These are phyloP conservation scores for Eidolon dupreanum DNA, from an alignment of 2,797 vertebrate species.

Conservation along the genomic window DNA sequence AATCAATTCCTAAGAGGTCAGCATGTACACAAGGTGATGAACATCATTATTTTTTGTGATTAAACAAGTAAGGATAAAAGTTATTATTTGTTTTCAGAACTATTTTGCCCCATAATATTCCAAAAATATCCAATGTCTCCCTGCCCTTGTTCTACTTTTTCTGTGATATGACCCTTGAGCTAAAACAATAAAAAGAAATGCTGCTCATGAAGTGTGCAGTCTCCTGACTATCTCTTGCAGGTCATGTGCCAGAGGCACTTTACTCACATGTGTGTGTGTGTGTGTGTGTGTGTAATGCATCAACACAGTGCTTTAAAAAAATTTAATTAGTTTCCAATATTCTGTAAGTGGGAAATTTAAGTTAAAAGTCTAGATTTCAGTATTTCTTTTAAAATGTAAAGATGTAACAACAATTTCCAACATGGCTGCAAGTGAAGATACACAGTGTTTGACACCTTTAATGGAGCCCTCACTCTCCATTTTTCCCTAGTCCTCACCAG, in stretches of 20 bases:
- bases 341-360: not conserved
- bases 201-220: not conserved
- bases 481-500: not conserved
- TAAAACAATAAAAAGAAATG: not conserved
- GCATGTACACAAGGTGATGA: not conserved
- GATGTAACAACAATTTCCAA: not conserved
- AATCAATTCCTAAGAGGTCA: not conserved
- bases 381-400: slow-evolving; percentile 23
- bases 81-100: not conserved
- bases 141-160: not conserved
- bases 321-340: not conserved
- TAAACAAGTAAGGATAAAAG: not conserved
- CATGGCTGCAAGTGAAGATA: not conserved
- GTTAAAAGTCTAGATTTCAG: not conserved
- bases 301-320: not conserved
- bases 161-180: not conserved
- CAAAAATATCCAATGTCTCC: not conserved
- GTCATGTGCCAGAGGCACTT: not conserved
- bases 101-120: not conserved
- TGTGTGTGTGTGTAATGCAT: not conserved
- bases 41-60: not conserved
- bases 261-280: not conserved
- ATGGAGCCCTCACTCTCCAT: not conserved
- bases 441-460: too few relatives aligned
- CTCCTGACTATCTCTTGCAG: not conserved